Evolutionary conservation across 2,113 vertebrate species (phyloP), one percentile per base, ranked within the genome.

Genomic region (Mustela lutreola): DNA sequence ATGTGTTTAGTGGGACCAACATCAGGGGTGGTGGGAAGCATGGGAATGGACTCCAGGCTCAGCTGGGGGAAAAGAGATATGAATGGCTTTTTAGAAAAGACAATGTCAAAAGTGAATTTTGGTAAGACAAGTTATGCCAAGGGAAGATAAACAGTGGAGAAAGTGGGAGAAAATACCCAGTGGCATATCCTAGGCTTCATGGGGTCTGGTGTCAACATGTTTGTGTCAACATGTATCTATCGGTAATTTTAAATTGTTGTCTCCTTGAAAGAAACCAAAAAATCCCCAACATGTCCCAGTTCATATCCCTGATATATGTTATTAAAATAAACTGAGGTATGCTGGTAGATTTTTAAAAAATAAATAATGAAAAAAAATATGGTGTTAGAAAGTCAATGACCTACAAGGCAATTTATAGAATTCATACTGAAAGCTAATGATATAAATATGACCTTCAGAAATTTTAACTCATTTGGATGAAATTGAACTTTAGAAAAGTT

Each of bases 401-500:
- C 7, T 89, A 88, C 2, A 67, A 92, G 91, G 16, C 65, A 96
- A 89, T 70, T 67, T 82, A 70, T 97, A 94, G 95, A 96, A 82
- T 93, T 88, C 14, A 33, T 94, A 82, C 1, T 75, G 24, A 97
- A 97, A 97, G 50, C 21, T 96, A 62, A 6, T 71, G 65, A 75
- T 11, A 36, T 70, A 84, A 82, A 39, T 65, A 48, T 18, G 39
- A 33, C 71, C 86, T n/a, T 78, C 16, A 50, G 58, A 95, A 75
- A 94, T 91, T 94, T 91, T 91, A 95, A 95, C 16, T 71, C 42
- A 1, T 91, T 94, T 96, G 36, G 31, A 39, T 93, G 48, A 94
- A 76, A 70, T 28, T 60, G 10, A 2, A 90, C 26, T 78, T 87
- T 87, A 11, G 75, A 92, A 92, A 78, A 80, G 39, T 92, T 73